Conservation (phyloP, 2,888 invertebrate species). For the Leucophora obtusa region DNA sequence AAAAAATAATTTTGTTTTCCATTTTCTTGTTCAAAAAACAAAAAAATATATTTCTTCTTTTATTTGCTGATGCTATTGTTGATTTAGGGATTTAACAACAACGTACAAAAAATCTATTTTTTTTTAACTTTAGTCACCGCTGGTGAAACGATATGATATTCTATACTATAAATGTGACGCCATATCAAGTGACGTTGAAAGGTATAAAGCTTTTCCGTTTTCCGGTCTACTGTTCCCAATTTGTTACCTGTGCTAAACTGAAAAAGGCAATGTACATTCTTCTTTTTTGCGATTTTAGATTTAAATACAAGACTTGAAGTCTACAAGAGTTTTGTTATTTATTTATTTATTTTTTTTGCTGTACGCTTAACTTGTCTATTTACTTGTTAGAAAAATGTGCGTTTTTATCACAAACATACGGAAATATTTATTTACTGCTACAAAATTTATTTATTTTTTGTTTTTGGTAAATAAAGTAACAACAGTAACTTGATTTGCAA, state of each 20-base stretch:
- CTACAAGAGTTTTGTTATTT: constrained; percentile 3
- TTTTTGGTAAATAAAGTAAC: neutral
- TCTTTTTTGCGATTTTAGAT: neutral
- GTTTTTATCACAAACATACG: neutral
- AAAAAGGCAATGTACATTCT: neutral
- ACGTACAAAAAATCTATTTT: no score
- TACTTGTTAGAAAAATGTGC: constrained; percentile 15
- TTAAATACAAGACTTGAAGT: constrained; percentile 7
- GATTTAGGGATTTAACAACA: no score
- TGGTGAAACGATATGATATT: constrained; percentile 3
- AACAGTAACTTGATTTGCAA: neutral
- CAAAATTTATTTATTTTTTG: constrained; percentile 2
- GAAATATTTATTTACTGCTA: constrained; percentile 21
- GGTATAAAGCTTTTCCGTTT: constrained; percentile 47
- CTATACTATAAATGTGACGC: constrained; percentile 16
- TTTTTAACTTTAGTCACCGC: neutral
- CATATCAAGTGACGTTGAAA: constrained; percentile 28
- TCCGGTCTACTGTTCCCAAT: constrained; percentile 36
- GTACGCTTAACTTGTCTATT: constrained; percentile 16
- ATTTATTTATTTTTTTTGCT: constrained; percentile 9
- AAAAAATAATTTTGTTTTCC: neutral
- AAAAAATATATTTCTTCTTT: no score
- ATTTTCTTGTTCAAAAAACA: neutral
- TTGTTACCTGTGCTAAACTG: constrained; percentile 26
- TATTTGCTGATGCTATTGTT: no score